phyloP scores from a whole-genome alignment of 2,113 vertebrate genomes.

The Mormoops blainvillei region DNA sequence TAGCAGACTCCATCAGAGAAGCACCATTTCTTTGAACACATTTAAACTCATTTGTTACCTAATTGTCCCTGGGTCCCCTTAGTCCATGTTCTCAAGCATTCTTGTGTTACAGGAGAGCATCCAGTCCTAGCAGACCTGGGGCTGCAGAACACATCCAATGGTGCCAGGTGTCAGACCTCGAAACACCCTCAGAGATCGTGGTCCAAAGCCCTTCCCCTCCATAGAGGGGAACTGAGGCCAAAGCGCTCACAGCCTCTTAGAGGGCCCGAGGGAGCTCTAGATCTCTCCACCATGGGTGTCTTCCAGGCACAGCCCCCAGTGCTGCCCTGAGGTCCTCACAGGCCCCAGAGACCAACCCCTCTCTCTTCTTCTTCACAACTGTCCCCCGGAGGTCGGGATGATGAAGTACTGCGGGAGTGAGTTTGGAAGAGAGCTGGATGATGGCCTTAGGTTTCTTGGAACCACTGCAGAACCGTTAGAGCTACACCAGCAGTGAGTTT shows the following conservation, averaged over 20 bases:
- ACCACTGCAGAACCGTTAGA: neutral
- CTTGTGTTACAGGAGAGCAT: rapidly evolving
- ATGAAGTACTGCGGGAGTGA: neutral
- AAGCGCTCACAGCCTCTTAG: neutral
- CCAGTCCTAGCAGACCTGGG: neutral
- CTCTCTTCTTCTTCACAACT: neutral
- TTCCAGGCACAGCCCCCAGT: neutral
- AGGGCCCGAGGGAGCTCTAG: neutral
- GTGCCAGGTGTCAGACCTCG: neutral
- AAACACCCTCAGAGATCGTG: neutral
- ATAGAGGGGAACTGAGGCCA: neutral
- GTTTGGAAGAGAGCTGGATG: neutral
- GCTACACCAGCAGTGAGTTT: neutral
- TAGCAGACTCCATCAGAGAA: neutral
- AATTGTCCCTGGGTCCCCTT: neutral
- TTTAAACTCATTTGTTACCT: neutral
- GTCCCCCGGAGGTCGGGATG: neutral
- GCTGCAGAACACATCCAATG: neutral
- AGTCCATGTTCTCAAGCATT: neutral
- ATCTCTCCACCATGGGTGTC: neutral
- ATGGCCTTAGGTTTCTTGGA: neutral
- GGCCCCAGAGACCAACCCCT: neutral
- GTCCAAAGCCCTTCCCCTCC: neutral
- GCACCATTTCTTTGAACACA: neutral
- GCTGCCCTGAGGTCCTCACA: neutral